Evolutionary conservation across 2,888 invertebrate genomes (phyloP).

Genomic region (Podabrus alpinus): DNA sequence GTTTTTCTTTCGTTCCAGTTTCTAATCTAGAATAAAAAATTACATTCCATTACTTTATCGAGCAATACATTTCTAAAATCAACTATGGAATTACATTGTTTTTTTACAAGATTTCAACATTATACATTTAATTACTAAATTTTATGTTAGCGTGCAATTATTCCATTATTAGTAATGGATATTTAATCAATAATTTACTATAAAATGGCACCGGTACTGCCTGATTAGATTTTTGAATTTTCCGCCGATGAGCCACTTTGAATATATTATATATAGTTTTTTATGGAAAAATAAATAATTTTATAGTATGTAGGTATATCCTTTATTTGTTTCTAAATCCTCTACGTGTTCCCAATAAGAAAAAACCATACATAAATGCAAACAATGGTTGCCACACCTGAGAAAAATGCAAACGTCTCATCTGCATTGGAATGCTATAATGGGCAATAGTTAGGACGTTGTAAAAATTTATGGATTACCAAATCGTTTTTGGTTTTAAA

Average conservation of each 20-base stretch:
- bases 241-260: not conserved
- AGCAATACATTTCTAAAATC: not conserved
- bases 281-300: not conserved
- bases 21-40: not conserved
- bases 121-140: not conserved
- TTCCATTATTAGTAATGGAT: not conserved
- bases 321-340: not conserved
- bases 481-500: not conserved
- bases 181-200: not conserved
- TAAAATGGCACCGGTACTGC: not conserved
- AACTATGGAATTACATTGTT: not conserved
- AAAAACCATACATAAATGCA: not conserved
- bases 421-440: constrained; percentile 10
- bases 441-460: constrained; percentile 5
- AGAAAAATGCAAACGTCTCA: constrained; percentile 5
- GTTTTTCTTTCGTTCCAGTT: not conserved
- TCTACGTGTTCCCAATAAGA: not conserved
- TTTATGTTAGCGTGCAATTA: not conserved
- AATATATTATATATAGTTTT: no score
- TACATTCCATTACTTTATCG: not conserved
- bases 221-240: not conserved
- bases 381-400: not conserved
- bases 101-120: not conserved
- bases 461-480: not conserved
- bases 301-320: not conserved